Evolutionary conservation across 2,888 invertebrate species (phyloP).

Genomic region (Yponomeuta malinellus): DNA sequence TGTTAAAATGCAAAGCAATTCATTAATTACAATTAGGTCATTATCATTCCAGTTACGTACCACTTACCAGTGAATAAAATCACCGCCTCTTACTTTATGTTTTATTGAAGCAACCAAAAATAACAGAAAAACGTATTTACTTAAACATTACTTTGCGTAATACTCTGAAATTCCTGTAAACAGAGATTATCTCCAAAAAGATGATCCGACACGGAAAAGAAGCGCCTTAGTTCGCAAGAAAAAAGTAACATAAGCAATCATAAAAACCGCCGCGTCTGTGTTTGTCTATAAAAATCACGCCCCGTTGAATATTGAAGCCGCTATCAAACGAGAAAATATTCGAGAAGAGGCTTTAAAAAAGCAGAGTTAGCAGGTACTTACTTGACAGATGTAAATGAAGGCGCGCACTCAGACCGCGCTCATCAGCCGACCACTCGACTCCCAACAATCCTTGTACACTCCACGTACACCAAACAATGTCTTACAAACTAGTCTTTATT

Average conservation of each 20-base stretch:
- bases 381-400: conserved; percentile 64
- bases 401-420: conserved; percentile 33
- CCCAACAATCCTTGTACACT: conserved; percentile 13
- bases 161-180: not conserved
- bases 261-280: conserved; percentile 7
- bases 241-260: conserved; percentile 8
- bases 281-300: conserved; percentile 27
- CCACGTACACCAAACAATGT: conserved; percentile 11
- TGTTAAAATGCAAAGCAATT: too few species aligned
- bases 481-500: conserved; percentile 15
- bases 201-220: not conserved
- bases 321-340: conserved; percentile 25
- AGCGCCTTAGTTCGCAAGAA: not conserved
- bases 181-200: not conserved
- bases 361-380: conserved; percentile 52
- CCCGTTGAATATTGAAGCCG: conserved; percentile 32
- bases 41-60: too few species aligned
- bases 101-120: not conserved
- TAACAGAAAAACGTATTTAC: not conserved
- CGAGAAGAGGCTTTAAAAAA: conserved; percentile 39
- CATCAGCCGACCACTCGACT: conserved; percentile 36
- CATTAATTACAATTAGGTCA: too few species aligned
- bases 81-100: too few species aligned
- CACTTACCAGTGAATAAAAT: too few species aligned
- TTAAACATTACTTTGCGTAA: not conserved